Evolutionary conservation across 2,113 vertebrate genomes (phyloP), one percentile per base, ranked within the genome.

Genomic region (Anarrhichthys ocellatus): DNA sequence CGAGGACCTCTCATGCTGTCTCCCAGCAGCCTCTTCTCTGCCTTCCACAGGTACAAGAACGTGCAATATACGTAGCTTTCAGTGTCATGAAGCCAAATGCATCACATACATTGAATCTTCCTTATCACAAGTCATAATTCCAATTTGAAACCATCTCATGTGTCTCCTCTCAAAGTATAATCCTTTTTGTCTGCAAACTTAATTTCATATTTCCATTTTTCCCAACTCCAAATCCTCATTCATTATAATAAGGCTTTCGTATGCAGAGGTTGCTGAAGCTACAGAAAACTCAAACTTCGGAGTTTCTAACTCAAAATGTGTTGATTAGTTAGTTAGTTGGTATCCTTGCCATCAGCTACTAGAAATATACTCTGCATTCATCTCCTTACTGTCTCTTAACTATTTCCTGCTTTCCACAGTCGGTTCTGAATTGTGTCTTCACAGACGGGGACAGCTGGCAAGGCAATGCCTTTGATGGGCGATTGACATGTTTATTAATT

Each of bases 1-100:
- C 92, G 96, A 1, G 98, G 98, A 0, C 98, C 98, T 15, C 95
- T 99, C 78, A 97, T 99, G 97, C 93, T 99, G 67, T 98, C 98
- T 32, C 98, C 98, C 67, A 99, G 98, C 95, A 99, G 98, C 88
- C 95, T 99, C 65, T 99, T 99, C 92, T 99, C 98, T 17, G 98
- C 98, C 58, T 98, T 99, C 93, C 98, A 99, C 92, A 97, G 98
- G 98, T 98, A 96, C 38, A 24, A 6, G 9, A 62, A 48, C 27
- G 10, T 70, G 9, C 29, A 10, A 7, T 13, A 17, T 9, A 17
- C 56, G 66, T 68, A 6, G 6, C 44, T 24, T 38, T 40, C 13
- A 8, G 38, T 73, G 6, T 70, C 18, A 34, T 27, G 4, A 52
- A 75, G 14, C 11, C 42, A 46, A 40, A 67, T 20, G 64, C 46